Evolutionary conservation across 2,888 invertebrate species (phyloP), one percentile per base, ranked within the genome.

Genomic region (Quadroppia sp.): DNA sequence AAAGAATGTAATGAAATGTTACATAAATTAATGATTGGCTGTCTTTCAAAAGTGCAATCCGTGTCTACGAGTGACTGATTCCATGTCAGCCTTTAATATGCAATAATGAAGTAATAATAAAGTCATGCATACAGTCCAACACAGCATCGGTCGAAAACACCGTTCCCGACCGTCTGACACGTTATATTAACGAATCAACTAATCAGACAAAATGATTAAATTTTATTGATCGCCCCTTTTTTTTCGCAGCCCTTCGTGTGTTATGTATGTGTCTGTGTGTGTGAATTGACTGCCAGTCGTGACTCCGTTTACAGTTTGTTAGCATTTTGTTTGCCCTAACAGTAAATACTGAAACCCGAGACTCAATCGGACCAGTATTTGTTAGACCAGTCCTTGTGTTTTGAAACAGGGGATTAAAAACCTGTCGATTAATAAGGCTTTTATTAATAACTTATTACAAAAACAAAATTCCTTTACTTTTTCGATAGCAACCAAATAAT

Each of bases 121-220:
- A 61, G 17, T 61, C 59, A 61, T 61, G 59, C 30, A 30, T 61
- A 61, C 15, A 61, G 7, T 61, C 30, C 3, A 32, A 6, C 25
- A 25, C 23, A 9, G 53, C 23, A 23, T 53, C 11, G 53, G 11
- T 25, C 9, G 53, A 53, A 25, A 53, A 25, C 25, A 25, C 45
- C 9, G 23, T 53, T 25, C 32, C 59, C 6, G 6, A 32, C 11
- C 4, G 15, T 61, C n/a, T 67, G 67, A 13, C 67, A 67, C 32
- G 42, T n/a, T 40, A 67, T 67, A 67, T 67, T 67, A 67, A 32
- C 20, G 40, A 67, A 67, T 67, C 23, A 67, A 67, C 67, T 67
- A 67, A 67, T 67, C 40, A 67, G 67, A 67, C 67, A 23, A 67
- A 64, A 67, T 67, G 67, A 67, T 67, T 67, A 67, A 61, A 67